Evolutionary conservation across 2,113 vertebrate species (phyloP).

Genomic region (Leucoraja erinaceus): DNA sequence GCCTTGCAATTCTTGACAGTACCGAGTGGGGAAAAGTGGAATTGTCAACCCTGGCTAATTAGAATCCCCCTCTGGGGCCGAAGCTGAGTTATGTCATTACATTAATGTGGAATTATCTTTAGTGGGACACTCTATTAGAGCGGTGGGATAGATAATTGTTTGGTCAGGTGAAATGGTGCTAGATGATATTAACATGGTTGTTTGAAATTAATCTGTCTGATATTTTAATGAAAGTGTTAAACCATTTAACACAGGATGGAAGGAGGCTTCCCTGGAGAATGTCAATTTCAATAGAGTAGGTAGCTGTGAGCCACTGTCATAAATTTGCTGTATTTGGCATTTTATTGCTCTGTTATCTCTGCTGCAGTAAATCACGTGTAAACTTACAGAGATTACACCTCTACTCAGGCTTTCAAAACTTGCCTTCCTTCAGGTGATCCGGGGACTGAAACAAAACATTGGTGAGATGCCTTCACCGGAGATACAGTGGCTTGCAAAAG

Average conservation of each 20-base stretch:
- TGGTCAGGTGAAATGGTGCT: constrained; percentile 7
- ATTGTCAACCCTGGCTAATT: background rate
- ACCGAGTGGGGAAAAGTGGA: background rate
- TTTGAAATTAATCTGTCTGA: constrained; percentile 16
- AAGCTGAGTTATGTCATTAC: background rate
- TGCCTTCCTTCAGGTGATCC: background rate
- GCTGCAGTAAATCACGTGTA: constrained; percentile 17
- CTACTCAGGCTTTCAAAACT: constrained; percentile 8
- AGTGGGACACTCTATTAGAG: background rate
- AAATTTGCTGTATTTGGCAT: constrained; percentile 27
- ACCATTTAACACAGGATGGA: constrained; percentile 8
- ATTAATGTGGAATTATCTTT: background rate
- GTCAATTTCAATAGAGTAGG: constrained; percentile 17
- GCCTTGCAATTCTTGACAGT: background rate
- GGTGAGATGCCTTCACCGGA: background rate
- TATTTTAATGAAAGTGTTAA: constrained; percentile 30
- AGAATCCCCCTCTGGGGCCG: background rate
- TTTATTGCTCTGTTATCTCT: constrained; percentile 31
- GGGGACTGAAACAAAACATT: constrained; percentile 1
- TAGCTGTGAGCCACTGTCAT: constrained; percentile 24
- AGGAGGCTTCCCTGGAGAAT: background rate
- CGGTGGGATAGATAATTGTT: background rate
- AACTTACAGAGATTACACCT: background rate
- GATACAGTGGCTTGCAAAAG: too few relatives aligned
- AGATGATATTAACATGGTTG: constrained; percentile 22